A percentile compares a stretch with the other conserved stretches of the same genome.
phyloP scores from a whole-genome alignment of 2,888 invertebrate species.

The Ormyrus labotus region DNA sequence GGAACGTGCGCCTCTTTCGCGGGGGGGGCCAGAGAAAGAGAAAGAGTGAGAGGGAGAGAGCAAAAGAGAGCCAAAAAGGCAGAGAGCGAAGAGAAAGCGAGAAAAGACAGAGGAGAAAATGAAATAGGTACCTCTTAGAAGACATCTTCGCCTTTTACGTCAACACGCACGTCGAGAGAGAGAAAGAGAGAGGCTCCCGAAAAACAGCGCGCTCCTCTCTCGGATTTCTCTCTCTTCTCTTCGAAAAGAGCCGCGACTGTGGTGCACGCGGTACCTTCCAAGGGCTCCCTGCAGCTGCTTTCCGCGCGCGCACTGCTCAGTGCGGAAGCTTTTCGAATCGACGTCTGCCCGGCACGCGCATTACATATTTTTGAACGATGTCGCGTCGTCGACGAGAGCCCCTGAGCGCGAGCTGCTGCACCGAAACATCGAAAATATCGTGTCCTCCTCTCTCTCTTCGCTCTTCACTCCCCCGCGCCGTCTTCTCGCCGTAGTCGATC shows the following conservation, averaged over 20 bases:
- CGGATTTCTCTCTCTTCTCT: constrained; percentile 51
- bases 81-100: neutral
- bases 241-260: too few relatives aligned
- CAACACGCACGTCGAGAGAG: constrained; percentile 60
- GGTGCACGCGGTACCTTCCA: constrained; percentile 12
- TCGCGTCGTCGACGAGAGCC: neutral
- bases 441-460: too few relatives aligned
- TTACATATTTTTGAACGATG: constrained; percentile 30
- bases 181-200: too few relatives aligned
- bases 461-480: neutral
- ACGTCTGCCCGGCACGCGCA: neutral
- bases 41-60: constrained; percentile 11
- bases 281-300: neutral
- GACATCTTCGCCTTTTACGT: constrained; percentile 72
- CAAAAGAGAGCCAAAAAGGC: constrained; percentile 22
- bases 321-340: constrained; percentile 28
- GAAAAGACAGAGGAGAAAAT: constrained; percentile 59
- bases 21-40: neutral
- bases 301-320: neutral
- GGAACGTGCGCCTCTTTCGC: neutral
- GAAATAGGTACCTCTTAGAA: constrained; percentile 72
- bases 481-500: constrained; percentile 40
- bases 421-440: constrained; percentile 41
- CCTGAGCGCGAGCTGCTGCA: too few relatives aligned
- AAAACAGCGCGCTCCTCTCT: constrained; percentile 58